Evolutionary conservation across 1,140 invertebrate genomes (phyloP).

Genomic region (Maconellicoccus hirsutus): DNA sequence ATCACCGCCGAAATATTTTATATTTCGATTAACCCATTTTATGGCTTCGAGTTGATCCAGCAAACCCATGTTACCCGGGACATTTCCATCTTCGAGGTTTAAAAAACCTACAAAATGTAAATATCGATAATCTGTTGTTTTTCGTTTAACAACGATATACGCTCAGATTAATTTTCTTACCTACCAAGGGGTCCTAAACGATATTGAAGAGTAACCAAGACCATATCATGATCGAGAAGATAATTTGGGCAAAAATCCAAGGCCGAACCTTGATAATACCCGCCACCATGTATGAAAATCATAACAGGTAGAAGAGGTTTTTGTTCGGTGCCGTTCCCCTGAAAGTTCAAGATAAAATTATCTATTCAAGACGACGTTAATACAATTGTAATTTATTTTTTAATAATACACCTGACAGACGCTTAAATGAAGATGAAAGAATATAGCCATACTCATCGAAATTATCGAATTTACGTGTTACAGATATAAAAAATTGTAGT

Average conservation of each 20-base stretch:
- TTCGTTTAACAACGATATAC: background rate
- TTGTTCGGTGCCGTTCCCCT: background rate
- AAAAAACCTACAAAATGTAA: slow-evolving; percentile 49
- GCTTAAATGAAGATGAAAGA: too few species aligned
- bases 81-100: slow-evolving; percentile 44
- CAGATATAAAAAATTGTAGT: too few species aligned
- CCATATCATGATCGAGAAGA: slow-evolving; percentile 33
- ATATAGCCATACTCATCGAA: too few species aligned
- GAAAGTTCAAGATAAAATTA: background rate
- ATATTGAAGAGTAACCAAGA: slow-evolving; percentile 35
- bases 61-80: slow-evolving; percentile 54
- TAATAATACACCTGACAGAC: too few species aligned
- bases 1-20: slow-evolving; percentile 59
- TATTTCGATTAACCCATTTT: slow-evolving; percentile 57
- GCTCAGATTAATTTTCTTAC: slow-evolving; percentile 17
- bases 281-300: slow-evolving; percentile 33
- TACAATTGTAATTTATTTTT: too few species aligned
- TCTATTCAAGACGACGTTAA: background rate
- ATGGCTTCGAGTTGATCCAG: slow-evolving; percentile 59
- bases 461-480: too few species aligned
- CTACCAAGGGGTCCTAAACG: slow-evolving; percentile 35
- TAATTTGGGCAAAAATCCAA: slow-evolving; percentile 29
- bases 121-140: too few species aligned
- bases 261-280: slow-evolving; percentile 31
- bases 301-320: slow-evolving; percentile 30